Evolutionary conservation across 2,113 vertebrate species (phyloP).

Genomic region (Eonycteris spelaea): DNA sequence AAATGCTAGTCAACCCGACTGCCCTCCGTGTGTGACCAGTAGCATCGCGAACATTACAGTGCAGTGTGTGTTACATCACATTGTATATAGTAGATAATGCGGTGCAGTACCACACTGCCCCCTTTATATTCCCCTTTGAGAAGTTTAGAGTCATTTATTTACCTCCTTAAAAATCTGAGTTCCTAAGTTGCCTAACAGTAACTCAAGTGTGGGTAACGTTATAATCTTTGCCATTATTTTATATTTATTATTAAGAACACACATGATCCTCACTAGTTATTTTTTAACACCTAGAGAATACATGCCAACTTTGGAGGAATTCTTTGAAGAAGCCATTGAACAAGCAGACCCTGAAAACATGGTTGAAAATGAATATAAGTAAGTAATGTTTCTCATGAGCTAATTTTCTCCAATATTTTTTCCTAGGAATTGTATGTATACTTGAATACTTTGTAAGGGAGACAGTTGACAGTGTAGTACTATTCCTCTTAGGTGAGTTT

Average conservation of each 20-base stretch:
- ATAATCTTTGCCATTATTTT: background rate
- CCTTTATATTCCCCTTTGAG: background rate
- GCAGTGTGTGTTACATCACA: background rate
- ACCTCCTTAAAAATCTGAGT: background rate
- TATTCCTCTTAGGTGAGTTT: background rate
- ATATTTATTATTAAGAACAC: background rate
- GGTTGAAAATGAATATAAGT: slow-evolving; percentile 99
- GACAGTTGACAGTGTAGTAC: background rate
- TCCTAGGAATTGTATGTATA: background rate
- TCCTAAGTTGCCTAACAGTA: background rate
- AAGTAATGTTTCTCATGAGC: slow-evolving; percentile 64
- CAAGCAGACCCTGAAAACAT: slow-evolving; percentile 97
- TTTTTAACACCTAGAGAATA: slow-evolving; percentile 88
- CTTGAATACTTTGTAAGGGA: background rate
- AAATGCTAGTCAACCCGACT: background rate
- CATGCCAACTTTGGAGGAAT: slow-evolving; percentile 97
- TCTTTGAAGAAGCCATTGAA: slow-evolving; percentile 98
- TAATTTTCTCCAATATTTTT: background rate
- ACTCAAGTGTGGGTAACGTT: background rate
- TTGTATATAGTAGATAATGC: too few species aligned
- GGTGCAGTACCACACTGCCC: background rate
- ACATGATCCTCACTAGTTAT: slow-evolving; percentile 10
- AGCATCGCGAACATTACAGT: too few species aligned
- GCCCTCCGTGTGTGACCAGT: background rate
- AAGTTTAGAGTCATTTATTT: background rate